Conservation (phyloP, 2,888 invertebrate species). For the Smittia sp. region DNA sequence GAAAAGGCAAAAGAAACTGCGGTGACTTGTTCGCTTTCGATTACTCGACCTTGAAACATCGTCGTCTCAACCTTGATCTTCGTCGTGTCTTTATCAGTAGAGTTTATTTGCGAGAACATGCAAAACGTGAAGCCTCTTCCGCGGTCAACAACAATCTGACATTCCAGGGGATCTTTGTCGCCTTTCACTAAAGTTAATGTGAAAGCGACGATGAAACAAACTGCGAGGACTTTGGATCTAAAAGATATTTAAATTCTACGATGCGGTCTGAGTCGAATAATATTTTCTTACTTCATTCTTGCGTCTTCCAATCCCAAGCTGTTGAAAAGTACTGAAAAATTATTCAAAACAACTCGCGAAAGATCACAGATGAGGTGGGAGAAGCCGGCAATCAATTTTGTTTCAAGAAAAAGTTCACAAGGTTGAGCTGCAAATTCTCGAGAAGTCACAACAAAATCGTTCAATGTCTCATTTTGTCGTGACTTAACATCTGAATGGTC, state of each 20-base stretch:
- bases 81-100: constrained; percentile 4
- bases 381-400: too few species aligned
- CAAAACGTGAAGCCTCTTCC: not conserved
- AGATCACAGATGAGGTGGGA: too few species aligned
- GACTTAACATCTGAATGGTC: too few species aligned
- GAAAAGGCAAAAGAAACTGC: not conserved
- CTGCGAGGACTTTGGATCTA: too few species aligned
- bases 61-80: not conserved
- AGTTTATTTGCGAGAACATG: not conserved
- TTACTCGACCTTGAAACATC: constrained; percentile 15
- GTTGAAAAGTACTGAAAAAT: too few species aligned
- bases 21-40: not conserved
- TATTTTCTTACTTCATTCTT: not conserved
- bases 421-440: too few species aligned
- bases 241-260: not conserved
- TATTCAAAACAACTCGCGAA: too few species aligned
- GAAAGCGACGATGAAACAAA: not conserved
- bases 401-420: too few species aligned
- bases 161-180: not conserved
- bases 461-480: too few species aligned
- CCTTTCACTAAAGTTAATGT: not conserved
- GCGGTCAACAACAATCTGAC: not conserved
- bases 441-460: too few species aligned
- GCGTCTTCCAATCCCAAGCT: not conserved
- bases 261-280: too few species aligned